phyloP scores from a whole-genome alignment of 64 coral and sea anemone species.

The Stichodactyla helianthus region DNA sequence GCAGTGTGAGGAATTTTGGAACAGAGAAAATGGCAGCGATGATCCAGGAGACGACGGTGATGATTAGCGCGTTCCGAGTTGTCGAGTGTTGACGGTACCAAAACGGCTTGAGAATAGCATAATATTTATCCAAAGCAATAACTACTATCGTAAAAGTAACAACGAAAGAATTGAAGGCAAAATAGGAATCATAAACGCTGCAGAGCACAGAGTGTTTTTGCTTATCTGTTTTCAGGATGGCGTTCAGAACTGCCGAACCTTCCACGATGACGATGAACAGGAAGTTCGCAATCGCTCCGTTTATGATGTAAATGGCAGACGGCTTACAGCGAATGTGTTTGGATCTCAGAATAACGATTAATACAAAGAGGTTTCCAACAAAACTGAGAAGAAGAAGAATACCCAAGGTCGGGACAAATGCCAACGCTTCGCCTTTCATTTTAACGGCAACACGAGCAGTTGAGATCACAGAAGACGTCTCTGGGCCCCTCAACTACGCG shows the following conservation, averaged over 20 bases:
- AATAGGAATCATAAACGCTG: background rate
- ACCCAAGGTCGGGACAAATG: background rate
- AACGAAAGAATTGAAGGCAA: background rate
- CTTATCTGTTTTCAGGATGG: background rate
- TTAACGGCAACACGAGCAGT: background rate
- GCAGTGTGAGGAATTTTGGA: background rate
- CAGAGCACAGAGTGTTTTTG: background rate
- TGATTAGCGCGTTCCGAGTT: background rate
- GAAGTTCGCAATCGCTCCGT: background rate
- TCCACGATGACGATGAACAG: background rate
- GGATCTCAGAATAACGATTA: slow-evolving; percentile 1
- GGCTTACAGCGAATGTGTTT: slow-evolving; percentile 8
- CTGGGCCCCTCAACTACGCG: too few species aligned
- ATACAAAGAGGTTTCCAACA: background rate
- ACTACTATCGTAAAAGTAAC: background rate
- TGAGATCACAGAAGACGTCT: background rate
- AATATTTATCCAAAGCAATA: slow-evolving; percentile 19
- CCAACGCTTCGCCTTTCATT: background rate
- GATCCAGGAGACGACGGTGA: background rate
- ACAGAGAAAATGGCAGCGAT: background rate
- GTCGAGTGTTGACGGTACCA: background rate
- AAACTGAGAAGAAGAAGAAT: background rate
- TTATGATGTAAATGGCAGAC: background rate
- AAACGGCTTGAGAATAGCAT: slow-evolving; percentile 13
- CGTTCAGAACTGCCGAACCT: background rate